Base-by-base conservation (phyloP, 2,888 invertebrate genomes). In the Cabera pusaria region DNA sequence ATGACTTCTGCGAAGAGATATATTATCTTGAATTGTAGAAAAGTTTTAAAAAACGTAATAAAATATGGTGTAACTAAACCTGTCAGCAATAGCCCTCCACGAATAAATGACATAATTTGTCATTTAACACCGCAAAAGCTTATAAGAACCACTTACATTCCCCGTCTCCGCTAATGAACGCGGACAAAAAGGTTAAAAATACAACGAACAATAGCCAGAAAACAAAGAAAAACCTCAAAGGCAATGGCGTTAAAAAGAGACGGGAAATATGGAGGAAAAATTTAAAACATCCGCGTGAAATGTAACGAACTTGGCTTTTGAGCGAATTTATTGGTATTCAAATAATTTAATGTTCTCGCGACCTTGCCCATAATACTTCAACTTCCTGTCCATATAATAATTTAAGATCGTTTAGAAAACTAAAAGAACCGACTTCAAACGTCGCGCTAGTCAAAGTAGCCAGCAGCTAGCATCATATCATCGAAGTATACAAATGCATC, bases 121-220 rank as follows among this genome's bases (percentile, higher is more conserved):
- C 43, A 44, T 44, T 44, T 44, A 35, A 32, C 44, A 38, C 41
- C 43, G 34, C 43, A 26, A 40, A 27, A 36, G 34, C 37, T 43
- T 34, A 35, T 40, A 21, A 35, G 39, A 40, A 48, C 52, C 50
- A 54, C 45, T 56, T 44, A 49, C 35, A 58, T 52, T 51, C 24
- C 36, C 43, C 33, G 38, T 26, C 35, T 31, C 40, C 41, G 33
- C 38, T 60, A 59, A 60, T 58, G 55, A 64, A 65, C 48, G 18
- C 34, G 42, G 39, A 57, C 41, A 60, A 58, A 64, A 62, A 59
- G 52, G 55, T 56, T 52, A 52, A 55, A 61, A 51, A 59, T 56
- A 59, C 59, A 56, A 58, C 33, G 48, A 57, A 65, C 61, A 64
- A 64, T 56, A 34, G 51, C 28, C 35, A 28, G 33, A 39, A 59